Evolutionary conservation across 2,888 invertebrate species (phyloP).

Genomic region (Ctenicera cuprea): DNA sequence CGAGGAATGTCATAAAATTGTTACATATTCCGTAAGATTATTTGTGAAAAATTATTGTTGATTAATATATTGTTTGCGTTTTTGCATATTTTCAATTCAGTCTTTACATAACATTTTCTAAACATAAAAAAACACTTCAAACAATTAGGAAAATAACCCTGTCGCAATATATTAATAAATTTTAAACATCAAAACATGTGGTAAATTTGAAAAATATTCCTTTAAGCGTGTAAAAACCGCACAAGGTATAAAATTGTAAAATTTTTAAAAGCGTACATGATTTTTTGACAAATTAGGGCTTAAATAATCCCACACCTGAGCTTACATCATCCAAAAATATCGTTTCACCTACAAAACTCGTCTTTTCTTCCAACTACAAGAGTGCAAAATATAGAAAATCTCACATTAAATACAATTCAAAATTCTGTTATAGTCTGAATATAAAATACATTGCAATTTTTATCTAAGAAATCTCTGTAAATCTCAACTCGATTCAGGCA

Average conservation of each 20-base stretch:
- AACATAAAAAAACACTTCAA: neutral
- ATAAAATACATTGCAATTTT: constrained; percentile 48
- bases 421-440: constrained; percentile 34
- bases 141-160: neutral
- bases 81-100: constrained; percentile 39
- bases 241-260: neutral
- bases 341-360: neutral
- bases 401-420: constrained; percentile 25
- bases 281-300: constrained; percentile 11
- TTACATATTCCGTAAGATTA: constrained; percentile 14
- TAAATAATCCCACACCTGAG: constrained; percentile 27
- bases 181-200: constrained; percentile 3
- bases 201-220: neutral
- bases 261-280: neutral
- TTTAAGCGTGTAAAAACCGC: too few species aligned
- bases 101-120: constrained; percentile 38
- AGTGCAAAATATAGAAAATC: constrained; percentile 25
- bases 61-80: constrained; percentile 32
- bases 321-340: neutral
- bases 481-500: constrained; percentile 71
- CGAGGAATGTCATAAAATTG: constrained; percentile 46
- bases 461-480: constrained; percentile 48
- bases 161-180: neutral
- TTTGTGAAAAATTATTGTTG: constrained; percentile 22
- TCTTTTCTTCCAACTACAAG: neutral